Base-by-base conservation (phyloP, 2,113 vertebrate species). In the Apteryx owenii region DNA sequence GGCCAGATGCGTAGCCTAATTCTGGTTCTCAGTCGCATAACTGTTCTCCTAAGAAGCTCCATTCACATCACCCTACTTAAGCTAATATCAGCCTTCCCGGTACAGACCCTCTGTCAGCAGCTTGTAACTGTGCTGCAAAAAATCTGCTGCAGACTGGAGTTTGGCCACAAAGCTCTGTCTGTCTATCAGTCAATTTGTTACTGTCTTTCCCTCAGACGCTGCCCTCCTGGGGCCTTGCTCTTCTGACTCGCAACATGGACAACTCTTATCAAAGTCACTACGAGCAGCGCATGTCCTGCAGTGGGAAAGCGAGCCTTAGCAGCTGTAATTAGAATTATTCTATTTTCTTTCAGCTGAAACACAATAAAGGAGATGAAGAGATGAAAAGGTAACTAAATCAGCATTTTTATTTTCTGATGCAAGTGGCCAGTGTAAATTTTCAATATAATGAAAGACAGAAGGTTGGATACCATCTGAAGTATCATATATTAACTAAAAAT, bases 1-100 rank as follows among this genome's bases (percentile, higher is more conserved):
- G 71, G 65, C 81, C 90, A 94, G 66, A 90, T 84, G 69, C 29
- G 87, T 11, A 90, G 81, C 79, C 71, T 88, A 85, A 87, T 88
- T 97, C 70, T 13, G 85, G n/a, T 69, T 70, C 71, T 40, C 65
- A 85, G 75, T 25, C 29, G 0, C 33, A 22, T 54, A 81, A 31
- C 22, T 15, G 7, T 66, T 68, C 69, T 64, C 46, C 9, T 3
- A n/a, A 38, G 76, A 42, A 85, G 38, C 73, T 90, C 69, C 1
- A 0, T 72, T 62, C 68, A 70, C 31, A 58, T 53, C 58, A 62
- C 9, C 58, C 23, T 61, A 10, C 25, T 70, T 36, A 46, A 40
- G n/a, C 62, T 22, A 44, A 26, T 8, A 6, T 28, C 51, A 21
- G 60, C 56, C 64, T 72, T 90, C n/a, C 72, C 28, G 15, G 38